Evolutionary conservation across 30 jellyfish, hydroid and myxozoan species (phyloP).

Genomic region (Clytia hemisphaerica): DNA sequence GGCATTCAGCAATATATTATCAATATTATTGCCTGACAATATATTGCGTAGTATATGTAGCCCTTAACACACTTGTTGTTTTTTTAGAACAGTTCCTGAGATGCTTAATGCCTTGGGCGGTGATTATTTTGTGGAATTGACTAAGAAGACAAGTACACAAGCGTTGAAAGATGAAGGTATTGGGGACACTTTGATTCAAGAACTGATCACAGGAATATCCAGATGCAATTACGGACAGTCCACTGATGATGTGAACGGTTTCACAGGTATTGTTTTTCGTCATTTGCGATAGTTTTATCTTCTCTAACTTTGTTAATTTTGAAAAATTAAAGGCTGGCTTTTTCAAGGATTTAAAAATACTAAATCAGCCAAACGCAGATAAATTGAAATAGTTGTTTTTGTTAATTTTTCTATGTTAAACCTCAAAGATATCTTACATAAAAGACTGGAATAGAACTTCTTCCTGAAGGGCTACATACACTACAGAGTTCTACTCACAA

Average conservation of each 20-base stretch:
- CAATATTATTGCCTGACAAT: background rate
- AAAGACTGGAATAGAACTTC: too few species aligned
- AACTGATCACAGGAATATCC: conserved; percentile 65
- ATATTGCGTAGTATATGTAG: background rate
- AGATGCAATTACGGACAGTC: conserved; percentile 83
- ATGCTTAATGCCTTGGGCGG: conserved; percentile 62
- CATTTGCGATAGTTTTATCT: background rate
- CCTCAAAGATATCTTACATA: too few species aligned
- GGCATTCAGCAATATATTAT: too few species aligned
- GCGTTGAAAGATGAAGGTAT: conserved; percentile 36
- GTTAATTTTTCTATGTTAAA: too few species aligned
- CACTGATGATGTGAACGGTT: conserved; percentile 55
- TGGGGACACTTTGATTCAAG: conserved; percentile 44
- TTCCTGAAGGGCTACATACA: too few species aligned
- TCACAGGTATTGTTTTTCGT: conserved; percentile 81
- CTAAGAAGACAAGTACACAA: conserved; percentile 36
- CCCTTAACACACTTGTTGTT: too few species aligned
- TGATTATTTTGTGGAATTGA: conserved; percentile 24
- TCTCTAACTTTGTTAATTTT: too few species aligned
- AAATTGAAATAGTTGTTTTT: too few species aligned
- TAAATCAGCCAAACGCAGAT: too few species aligned
- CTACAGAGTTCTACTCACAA: too few species aligned
- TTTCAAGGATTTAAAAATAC: too few species aligned
- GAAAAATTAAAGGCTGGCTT: too few species aligned
- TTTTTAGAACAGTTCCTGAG: conserved; percentile 61